phyloP scores from a whole-genome alignment of 2,888 invertebrate species.

The Himalopsyche tibetana region DNA sequence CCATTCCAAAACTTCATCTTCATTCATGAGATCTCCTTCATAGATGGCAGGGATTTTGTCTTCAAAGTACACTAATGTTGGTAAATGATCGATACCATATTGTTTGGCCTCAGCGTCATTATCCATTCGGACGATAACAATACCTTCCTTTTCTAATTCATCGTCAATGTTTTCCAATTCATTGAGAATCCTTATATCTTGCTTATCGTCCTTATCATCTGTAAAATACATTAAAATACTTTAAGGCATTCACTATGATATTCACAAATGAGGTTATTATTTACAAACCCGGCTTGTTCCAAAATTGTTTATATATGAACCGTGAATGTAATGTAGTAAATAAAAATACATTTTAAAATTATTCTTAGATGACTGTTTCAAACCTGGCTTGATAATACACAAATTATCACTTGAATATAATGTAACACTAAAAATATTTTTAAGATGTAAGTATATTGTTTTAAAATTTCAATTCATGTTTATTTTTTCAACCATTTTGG shows the following conservation, averaged over 20 bases:
- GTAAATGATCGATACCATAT: constrained; percentile 92
- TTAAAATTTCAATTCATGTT: no score
- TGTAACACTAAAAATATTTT: no score
- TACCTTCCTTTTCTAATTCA: constrained; percentile 91
- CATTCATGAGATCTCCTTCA: constrained; percentile 93
- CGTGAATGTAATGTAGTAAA: no score
- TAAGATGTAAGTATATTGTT: no score
- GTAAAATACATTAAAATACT: constrained; percentile 66
- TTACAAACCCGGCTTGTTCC: no score
- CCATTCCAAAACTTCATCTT: constrained; percentile 94
- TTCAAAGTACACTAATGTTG: constrained; percentile 91
- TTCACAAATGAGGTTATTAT: no score
- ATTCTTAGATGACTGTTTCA: no score
- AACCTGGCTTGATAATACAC: no score
- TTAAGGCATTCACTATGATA: background rate
- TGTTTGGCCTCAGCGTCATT: constrained; percentile 94
- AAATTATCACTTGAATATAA: no score
- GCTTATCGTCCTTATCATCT: constrained; percentile 94
- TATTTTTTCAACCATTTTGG: no score
- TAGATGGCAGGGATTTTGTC: constrained; percentile 93
- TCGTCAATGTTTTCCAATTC: constrained; percentile 96
- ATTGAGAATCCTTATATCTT: constrained; percentile 90
- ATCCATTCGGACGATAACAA: constrained; percentile 92
- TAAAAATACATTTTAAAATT: no score
- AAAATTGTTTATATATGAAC: no score